A percentile compares a stretch with the other conserved stretches of the same genome.
These are phyloP conservation scores for Bibio marci DNA, from an alignment of 2,888 invertebrate genomes.

Conservation along the genomic window DNA sequence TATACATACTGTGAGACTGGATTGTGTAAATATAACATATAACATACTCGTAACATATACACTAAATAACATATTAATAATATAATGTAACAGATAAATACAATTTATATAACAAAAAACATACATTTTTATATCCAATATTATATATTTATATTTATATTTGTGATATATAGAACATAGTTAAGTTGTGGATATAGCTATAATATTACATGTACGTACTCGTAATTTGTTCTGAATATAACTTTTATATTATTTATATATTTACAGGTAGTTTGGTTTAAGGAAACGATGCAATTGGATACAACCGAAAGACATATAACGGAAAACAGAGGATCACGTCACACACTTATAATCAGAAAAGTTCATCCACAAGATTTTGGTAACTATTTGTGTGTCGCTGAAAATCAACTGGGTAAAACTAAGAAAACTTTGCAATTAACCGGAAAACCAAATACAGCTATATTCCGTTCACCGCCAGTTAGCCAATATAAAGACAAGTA, in stretches of 20 bases:
- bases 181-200: no score
- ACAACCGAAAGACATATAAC: slow-evolving; percentile 47
- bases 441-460: slow-evolving; percentile 46
- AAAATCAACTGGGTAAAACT: slow-evolving; percentile 47
- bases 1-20: background rate
- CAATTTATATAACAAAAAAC: background rate
- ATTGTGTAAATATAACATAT: background rate
- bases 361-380: slow-evolving; percentile 50
- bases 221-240: background rate
- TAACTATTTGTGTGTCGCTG: slow-evolving; percentile 52
- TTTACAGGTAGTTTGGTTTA: slow-evolving; percentile 45
- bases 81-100: background rate
- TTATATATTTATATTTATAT: no score
- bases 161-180: no score
- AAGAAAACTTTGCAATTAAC: slow-evolving; percentile 46
- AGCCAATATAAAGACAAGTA: slow-evolving; percentile 36
- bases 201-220: background rate
- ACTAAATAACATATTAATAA: background rate
- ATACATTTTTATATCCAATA: background rate
- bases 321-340: slow-evolving; percentile 46
- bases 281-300: slow-evolving; percentile 49
- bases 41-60: no score
- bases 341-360: slow-evolving; percentile 48
- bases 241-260: background rate
- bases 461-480: slow-evolving; percentile 42